phyloP scores from a whole-genome alignment of 2,888 invertebrate genomes.

The Seira sanloemensis region DNA sequence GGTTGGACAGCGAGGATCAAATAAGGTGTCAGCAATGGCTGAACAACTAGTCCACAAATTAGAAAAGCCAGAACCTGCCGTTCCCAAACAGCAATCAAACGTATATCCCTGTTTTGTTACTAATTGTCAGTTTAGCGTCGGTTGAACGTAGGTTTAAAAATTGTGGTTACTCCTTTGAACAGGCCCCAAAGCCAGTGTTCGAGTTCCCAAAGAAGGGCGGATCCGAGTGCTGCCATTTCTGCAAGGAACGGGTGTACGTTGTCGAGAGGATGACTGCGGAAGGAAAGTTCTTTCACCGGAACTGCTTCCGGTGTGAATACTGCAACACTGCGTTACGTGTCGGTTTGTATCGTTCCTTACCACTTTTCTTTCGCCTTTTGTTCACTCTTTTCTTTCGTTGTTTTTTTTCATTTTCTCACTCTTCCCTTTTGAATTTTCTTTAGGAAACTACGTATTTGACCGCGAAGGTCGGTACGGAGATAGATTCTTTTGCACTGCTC shows the following conservation, averaged over 20 bases:
- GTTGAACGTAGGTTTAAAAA: too few species aligned
- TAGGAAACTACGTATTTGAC: slow-evolving; percentile 84
- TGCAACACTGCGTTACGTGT: slow-evolving; percentile 90
- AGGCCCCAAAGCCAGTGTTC: slow-evolving; percentile 65
- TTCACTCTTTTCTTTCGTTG: background rate
- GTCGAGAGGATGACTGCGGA: slow-evolving; percentile 94
- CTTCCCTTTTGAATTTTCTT: slow-evolving; percentile 45
- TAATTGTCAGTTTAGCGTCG: too few species aligned
- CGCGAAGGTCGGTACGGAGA: slow-evolving; percentile 82
- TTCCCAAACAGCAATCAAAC: slow-evolving; percentile 74
- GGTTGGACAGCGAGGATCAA: slow-evolving; percentile 80
- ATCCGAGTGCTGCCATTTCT: slow-evolving; percentile 90
- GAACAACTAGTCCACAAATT: slow-evolving; percentile 78
- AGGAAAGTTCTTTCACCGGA: slow-evolving; percentile 92
- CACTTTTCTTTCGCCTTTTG: background rate
- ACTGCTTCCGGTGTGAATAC: slow-evolving; percentile 95
- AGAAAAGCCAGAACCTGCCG: slow-evolving; percentile 77
- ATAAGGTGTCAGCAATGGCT: slow-evolving; percentile 92
- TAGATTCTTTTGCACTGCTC: slow-evolving; percentile 82
- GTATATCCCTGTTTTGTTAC: background rate
- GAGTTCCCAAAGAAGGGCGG: slow-evolving; percentile 81
- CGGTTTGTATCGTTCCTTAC: slow-evolving; percentile 77
- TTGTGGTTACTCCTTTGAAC: too few species aligned
- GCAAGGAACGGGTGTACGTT: slow-evolving; percentile 93
- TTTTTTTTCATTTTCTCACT: slow-evolving; percentile 24